A percentile compares a stretch with the other conserved stretches of the same genome.
These are phyloP conservation scores for Naso thynnoides DNA, from an alignment of 2,797 vertebrate species.

Conservation along the genomic window DNA sequence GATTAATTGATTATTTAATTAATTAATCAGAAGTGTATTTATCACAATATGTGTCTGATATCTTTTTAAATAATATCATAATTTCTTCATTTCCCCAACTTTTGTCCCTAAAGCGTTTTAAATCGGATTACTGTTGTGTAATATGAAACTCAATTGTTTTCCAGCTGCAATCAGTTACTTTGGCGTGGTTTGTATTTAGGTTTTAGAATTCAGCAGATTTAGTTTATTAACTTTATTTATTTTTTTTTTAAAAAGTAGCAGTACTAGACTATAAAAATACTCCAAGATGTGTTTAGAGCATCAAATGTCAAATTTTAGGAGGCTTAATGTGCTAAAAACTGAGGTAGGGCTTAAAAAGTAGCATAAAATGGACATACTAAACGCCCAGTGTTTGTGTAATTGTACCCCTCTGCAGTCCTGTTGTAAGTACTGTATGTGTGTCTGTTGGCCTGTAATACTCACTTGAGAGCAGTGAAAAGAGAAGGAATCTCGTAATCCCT, in stretches of 20 bases:
- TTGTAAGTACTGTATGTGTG: neutral
- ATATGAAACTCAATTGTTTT: neutral
- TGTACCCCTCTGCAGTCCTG: neutral
- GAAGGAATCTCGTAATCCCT: conserved; percentile 92
- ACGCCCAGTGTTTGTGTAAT: neutral
- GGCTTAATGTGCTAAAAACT: neutral
- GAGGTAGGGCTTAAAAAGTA: neutral
- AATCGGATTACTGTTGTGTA: neutral
- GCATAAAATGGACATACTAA: neutral
- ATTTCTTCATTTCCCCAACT: neutral
- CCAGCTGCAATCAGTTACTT: neutral
- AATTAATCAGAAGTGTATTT: neutral
- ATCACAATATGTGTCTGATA: neutral
- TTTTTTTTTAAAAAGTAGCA: neutral
- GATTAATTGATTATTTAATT: too few relatives aligned
- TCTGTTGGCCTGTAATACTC: conserved; percentile 20
- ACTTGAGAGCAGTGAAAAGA: conserved; percentile 91
- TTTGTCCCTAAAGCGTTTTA: neutral
- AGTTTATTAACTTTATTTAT: neutral
- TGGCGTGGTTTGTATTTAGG: too few relatives aligned
- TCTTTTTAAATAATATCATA: neutral
- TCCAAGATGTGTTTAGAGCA: too few relatives aligned
- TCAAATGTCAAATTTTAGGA: too few relatives aligned
- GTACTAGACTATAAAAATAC: too few relatives aligned
- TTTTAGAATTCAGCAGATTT: neutral